Percentiles rank a stretch among this genome's conserved stretches.
Evolutionary conservation across 2,888 invertebrate species (phyloP).

Genomic region (Phortica okadai): DNA sequence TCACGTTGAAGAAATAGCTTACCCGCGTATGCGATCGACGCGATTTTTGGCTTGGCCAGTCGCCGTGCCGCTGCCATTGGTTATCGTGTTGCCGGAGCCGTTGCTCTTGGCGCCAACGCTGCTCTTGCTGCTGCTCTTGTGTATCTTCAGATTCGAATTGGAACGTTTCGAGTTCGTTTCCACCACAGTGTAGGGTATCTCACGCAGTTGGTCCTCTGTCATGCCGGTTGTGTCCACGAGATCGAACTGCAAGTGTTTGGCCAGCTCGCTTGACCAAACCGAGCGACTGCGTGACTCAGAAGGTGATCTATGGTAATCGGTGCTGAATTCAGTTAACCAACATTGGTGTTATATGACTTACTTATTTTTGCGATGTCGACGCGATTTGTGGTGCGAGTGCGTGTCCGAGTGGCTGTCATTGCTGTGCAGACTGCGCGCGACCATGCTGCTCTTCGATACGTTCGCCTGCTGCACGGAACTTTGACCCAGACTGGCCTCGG

Average conservation of each 20-base stretch:
- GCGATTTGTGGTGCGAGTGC: constrained; percentile 77
- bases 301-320: constrained; percentile 78
- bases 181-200: constrained; percentile 92
- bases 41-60: constrained; percentile 75
- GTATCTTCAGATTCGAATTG: constrained; percentile 75
- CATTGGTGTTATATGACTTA: constrained; percentile 60
- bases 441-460: constrained; percentile 80
- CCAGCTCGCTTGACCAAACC: constrained; percentile 85
- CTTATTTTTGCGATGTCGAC: constrained; percentile 80
- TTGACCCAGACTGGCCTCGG: constrained; percentile 78
- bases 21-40: constrained; percentile 76
- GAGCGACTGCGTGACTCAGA: constrained; percentile 82
- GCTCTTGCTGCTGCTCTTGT: constrained; percentile 75
- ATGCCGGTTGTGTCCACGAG: constrained; percentile 92
- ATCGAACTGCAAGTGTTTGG: constrained; percentile 91
- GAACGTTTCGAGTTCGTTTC: constrained; percentile 79
- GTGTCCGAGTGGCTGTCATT: constrained; percentile 80
- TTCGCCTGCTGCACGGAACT: constrained; percentile 83
- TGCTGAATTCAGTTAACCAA: not conserved
- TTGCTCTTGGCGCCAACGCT: constrained; percentile 72
- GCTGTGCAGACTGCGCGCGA: constrained; percentile 75
- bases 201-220: constrained; percentile 90
- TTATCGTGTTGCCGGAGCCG: constrained; percentile 72
- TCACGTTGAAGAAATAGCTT: constrained; percentile 47
- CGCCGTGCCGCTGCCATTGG: constrained; percentile 69